Evolutionary conservation across 2,888 invertebrate species (phyloP).

Genomic region (Psylliodes chrysocephalus): DNA sequence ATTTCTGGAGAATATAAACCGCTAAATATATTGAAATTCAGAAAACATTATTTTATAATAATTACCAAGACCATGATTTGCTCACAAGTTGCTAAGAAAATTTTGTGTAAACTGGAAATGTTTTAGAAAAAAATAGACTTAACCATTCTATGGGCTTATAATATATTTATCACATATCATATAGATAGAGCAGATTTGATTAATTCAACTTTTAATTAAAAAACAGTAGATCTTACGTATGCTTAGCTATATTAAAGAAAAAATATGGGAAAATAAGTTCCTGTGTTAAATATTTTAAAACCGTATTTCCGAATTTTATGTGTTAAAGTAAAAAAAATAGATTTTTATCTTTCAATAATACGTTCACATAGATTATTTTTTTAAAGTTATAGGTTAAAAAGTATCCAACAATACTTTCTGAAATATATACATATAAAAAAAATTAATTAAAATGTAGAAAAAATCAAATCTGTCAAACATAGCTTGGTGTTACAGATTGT

Average conservation of each 20-base stretch:
- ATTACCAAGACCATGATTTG: conserved; percentile 16
- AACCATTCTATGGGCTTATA: conserved; percentile 28
- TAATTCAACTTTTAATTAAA: conserved; percentile 1
- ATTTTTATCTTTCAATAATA: too few species aligned
- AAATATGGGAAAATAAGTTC: too few species aligned
- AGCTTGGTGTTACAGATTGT: conserved; percentile 39
- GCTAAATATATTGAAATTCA: background rate
- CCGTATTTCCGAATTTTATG: background rate
- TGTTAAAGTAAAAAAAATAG: background rate
- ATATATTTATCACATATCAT: conserved; percentile 30
- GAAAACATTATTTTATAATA: background rate
- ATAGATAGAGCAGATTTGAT: background rate
- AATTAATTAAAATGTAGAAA: too few species aligned
- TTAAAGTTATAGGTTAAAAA: too few species aligned
- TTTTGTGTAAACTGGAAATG: conserved; percentile 24
- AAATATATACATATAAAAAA: too few species aligned
- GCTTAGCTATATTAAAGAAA: too few species aligned
- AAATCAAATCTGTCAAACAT: conserved; percentile 28
- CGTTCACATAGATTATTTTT: too few species aligned
- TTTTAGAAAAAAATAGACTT: conserved; percentile 22
- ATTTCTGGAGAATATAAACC: too few species aligned
- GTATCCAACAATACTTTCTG: too few species aligned
- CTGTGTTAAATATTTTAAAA: too few species aligned
- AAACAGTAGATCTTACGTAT: too few species aligned
- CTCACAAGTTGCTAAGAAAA: conserved; percentile 24